Conservation (phyloP, 2,797 vertebrate genomes). For the Labeo calbasu region DNA sequence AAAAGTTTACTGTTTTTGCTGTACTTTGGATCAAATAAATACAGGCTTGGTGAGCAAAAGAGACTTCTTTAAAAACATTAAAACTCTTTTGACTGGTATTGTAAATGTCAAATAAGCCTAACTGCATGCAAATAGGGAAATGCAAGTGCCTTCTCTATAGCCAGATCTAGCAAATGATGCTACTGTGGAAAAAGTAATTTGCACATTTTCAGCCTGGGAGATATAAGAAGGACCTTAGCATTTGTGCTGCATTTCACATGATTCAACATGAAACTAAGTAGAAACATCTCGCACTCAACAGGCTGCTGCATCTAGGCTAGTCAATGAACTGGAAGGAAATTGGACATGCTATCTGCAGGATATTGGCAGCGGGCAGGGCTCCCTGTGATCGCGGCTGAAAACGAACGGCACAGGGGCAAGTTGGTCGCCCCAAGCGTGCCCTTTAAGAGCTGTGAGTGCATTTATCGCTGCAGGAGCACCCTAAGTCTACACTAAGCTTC, state of each 20-base stretch:
- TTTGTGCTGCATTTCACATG: constrained; percentile 31
- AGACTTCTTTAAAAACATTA: too few relatives aligned
- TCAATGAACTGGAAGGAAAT: constrained; percentile 48
- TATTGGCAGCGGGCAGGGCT: constrained; percentile 31
- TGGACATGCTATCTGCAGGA: constrained; percentile 36
- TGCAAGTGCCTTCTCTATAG: neutral
- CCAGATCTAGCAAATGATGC: neutral
- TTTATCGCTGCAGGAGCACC: constrained; percentile 51
- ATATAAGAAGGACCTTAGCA: neutral
- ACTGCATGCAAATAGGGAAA: neutral
- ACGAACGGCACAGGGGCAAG: constrained; percentile 42
- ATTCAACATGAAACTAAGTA: constrained; percentile 39
- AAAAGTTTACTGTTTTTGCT: too few relatives aligned
- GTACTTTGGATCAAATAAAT: too few relatives aligned
- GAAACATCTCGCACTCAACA: constrained; percentile 38
- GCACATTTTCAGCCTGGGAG: neutral
- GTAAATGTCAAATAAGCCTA: neutral
- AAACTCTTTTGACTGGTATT: too few relatives aligned
- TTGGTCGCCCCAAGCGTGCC: constrained; percentile 48
- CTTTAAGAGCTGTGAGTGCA: constrained; percentile 50
- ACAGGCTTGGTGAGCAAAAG: too few relatives aligned
- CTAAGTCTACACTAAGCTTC: constrained; percentile 47
- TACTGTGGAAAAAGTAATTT: constrained; percentile 2
- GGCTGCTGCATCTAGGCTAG: constrained; percentile 16
- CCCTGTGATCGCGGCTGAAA: constrained; percentile 21